These are phyloP conservation scores for Tamandua tetradactyla DNA, from an alignment of 2,797 vertebrate genomes.

Conservation along the genomic window DNA sequence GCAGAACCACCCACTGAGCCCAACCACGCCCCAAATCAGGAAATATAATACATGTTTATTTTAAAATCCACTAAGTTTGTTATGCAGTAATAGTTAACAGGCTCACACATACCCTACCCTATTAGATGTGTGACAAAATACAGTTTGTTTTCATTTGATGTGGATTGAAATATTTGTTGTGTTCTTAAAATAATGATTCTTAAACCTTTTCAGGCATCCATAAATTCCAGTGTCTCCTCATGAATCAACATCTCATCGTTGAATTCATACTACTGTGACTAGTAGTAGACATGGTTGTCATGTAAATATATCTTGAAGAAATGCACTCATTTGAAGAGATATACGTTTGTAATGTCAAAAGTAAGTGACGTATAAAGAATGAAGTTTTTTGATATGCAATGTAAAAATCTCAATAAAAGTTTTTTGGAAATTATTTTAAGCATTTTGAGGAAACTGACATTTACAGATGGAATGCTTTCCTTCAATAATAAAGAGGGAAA, in stretches of 20 bases:
- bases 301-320: constrained; percentile 58
- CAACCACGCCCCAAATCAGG: background rate
- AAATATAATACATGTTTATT: background rate
- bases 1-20: background rate
- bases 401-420: constrained; percentile 48
- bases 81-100: background rate
- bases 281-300: background rate
- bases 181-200: constrained; percentile 9
- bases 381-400: constrained; percentile 44
- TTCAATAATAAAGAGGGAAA: background rate
- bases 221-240: background rate
- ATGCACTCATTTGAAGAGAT: constrained; percentile 44
- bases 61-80: background rate
- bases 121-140: constrained; percentile 1
- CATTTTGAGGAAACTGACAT: constrained; percentile 65
- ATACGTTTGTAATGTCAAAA: constrained; percentile 60
- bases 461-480: constrained; percentile 62
- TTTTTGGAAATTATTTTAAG: constrained; percentile 65
- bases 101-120: background rate
- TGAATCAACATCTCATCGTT: constrained; percentile 34
- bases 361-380: constrained; percentile 44
- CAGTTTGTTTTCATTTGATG: background rate
- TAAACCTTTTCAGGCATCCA: constrained; percentile 18
- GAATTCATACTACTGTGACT: constrained; percentile 22
- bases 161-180: background rate